Base-by-base conservation (phyloP, 2,113 vertebrate species). In the Glareola pratincola region DNA sequence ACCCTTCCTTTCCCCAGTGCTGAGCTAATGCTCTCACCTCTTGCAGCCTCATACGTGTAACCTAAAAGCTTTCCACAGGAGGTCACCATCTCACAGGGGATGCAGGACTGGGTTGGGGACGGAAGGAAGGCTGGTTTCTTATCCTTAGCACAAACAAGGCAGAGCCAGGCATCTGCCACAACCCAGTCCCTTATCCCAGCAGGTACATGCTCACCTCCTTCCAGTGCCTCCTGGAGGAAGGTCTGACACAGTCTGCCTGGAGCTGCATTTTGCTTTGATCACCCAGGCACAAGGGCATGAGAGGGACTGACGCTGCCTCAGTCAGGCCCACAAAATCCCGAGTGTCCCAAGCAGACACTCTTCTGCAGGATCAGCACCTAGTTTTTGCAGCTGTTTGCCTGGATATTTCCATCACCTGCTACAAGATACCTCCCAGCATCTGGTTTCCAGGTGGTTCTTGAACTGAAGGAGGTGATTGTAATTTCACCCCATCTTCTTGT, bases 51-150 rank as follows among this genome's bases (percentile, higher is more conserved):
- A 0, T 27, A 37, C 0, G 0, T 93, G 90, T 93, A 96, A 88
- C 10, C 19, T 64, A 26, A 77, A 80, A 50, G 63, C 41, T 81
- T 94, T 94, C 95, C 95, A 97, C 89, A 80, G 59, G 83, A 64
- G 86, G 95, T 92, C 95, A 91, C 50, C 73, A 50, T 89, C 68
- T 92, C 34, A 80, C 50, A 92, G 89, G 54, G 72, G 50, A 92
- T 95, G 80, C 34, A 14, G 53, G 36, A 37, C 29, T 3, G 4
- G 47, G 29, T 57, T 47, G 30, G n/a, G 41, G 56, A 50, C 2
- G 9, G 21, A 11, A 20, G 22, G 18, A 20, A 6, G 34, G 26
- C 64, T 7, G 13, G 13, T 24, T 90, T 82, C 50, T 59, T 8
- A 21, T 14, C 43, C 56, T 51, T 20, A 3, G 51, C 18, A 11